These are phyloP conservation scores for Augochlorella aurata DNA, from an alignment of 2,888 invertebrate species.

Conservation along the genomic window DNA sequence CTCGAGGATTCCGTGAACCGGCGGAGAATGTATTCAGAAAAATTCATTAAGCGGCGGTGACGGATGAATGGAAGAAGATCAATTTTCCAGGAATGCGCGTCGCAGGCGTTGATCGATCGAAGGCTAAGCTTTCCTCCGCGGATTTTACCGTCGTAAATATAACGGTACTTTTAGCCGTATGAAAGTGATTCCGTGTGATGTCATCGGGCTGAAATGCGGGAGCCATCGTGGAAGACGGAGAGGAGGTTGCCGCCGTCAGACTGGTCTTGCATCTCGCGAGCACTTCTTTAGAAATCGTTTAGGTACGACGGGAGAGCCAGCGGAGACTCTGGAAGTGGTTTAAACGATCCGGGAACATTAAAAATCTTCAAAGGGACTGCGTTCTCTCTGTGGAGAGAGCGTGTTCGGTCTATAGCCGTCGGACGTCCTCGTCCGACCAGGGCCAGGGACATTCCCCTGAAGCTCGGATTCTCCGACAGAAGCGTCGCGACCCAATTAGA, in stretches of 20 bases:
- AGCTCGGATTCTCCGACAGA: neutral
- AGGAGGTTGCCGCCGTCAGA: constrained; percentile 10
- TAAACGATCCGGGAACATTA: too few species aligned
- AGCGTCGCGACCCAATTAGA: constrained; percentile 19
- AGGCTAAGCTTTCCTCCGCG: constrained; percentile 13
- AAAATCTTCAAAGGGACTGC: neutral
- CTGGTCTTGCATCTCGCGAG: constrained; percentile 43
- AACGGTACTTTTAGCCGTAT: constrained; percentile 55
- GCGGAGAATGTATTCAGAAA: neutral
- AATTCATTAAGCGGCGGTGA: neutral
- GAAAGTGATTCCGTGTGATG: constrained; percentile 59
- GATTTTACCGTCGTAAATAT: constrained; percentile 54
- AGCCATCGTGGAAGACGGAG: constrained; percentile 35
- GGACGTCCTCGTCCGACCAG: constrained; percentile 6
- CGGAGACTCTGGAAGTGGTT: too few species aligned
- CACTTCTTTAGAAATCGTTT: constrained; percentile 1
- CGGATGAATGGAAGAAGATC: neutral
- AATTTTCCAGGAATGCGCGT: constrained; percentile 4
- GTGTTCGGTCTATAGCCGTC: neutral
- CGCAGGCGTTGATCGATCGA: constrained; percentile 27
- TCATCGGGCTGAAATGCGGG: constrained; percentile 60
- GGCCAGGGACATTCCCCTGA: constrained; percentile 16
- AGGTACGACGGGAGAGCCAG: neutral
- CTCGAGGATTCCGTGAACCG: neutral
- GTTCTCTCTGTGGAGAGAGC: neutral